Evolutionary conservation across 2,113 vertebrate genomes (phyloP), one percentile per base, ranked within the genome.

Genomic region (Verasper variegatus): DNA sequence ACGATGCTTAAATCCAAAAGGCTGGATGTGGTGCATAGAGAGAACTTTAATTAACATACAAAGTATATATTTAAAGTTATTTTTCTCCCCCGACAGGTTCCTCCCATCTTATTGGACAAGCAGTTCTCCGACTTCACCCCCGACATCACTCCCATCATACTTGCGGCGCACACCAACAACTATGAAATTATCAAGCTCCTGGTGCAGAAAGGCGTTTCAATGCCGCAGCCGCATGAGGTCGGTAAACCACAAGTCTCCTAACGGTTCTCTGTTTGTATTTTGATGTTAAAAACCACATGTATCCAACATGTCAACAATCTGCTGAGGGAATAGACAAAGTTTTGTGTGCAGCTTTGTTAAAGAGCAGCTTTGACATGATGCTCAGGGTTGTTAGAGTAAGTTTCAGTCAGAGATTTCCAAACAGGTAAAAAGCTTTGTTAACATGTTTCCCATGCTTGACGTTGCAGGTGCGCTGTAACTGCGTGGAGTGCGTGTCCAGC

Each of bases 91-190:
- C 72, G 42, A 63, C 87, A 99, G 98, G 97, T 99, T 52, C 98
- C 98, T 62, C 97, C 98, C 26, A 96, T 98, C 78, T 92, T 99
- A 78, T 91, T 99, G 82, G 97, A 99, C 93, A 98, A 98, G 82
- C 98, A 99, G 91, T 99, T 98, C 88, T 99, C 98, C 0, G 97
- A 99, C 94, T 99, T 99, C 90, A 99, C 98, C 0, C 98, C 98
- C 0, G 98, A 99, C 92, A 98, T 99, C 79, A 99, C 98, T 0
- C 98, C 98, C 4, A 97, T 99, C 89, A 99, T 99, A 87, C 93
- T 99, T 83, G 98, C 98, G 27, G 98, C 98, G 35, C 98, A 99
- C 93, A 98, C 98, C 80, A 99, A 99, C 93, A 99, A 98, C 91
- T 99, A 99, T 0, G 97, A 99, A 89, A 99, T 99, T 73, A 98